Conservation (phyloP, 2,888 invertebrate species). For the Zaprionus bogoriensis region DNA sequence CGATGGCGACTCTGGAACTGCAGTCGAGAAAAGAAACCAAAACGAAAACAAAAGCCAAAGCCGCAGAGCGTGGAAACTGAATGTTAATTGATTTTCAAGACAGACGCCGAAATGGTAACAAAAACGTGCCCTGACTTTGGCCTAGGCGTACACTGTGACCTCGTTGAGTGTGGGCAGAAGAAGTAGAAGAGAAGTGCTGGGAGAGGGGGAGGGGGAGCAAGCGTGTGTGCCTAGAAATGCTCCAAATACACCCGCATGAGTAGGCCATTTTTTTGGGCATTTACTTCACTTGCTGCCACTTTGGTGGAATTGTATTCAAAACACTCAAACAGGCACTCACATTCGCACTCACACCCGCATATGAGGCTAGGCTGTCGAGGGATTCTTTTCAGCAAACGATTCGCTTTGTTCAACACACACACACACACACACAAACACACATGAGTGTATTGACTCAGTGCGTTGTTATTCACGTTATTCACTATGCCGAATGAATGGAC, state of each 20-base stretch:
- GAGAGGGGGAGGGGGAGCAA: too few species aligned
- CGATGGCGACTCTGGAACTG: too few species aligned
- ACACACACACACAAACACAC: too few species aligned
- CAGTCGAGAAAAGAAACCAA: background rate
- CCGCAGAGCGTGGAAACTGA: constrained; percentile 41
- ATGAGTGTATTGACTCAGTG: constrained; percentile 33
- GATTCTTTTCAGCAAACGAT: constrained; percentile 3
- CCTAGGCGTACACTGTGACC: constrained; percentile 38
- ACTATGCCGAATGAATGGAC: too few species aligned
- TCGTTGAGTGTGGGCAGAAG: constrained; percentile 33
- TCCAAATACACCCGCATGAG: constrained; percentile 23
- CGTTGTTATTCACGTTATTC: too few species aligned
- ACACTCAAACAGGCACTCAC: constrained; percentile 5
- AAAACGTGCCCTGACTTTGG: constrained; percentile 66
- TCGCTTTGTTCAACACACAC: constrained; percentile 30
- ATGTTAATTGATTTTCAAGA: constrained; percentile 67
- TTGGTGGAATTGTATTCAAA: background rate
- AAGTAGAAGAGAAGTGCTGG: background rate
- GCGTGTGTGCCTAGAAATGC: constrained; percentile 21
- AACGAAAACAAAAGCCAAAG: background rate
- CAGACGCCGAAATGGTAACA: constrained; percentile 58
- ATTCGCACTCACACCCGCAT: background rate
- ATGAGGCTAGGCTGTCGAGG: background rate
- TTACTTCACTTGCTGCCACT: background rate
- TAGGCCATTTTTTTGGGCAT: constrained; percentile 2